Evolutionary conservation across 2,888 invertebrate species (phyloP), one percentile per base, ranked within the genome.

Genomic region (Scrobipalpa costella): DNA sequence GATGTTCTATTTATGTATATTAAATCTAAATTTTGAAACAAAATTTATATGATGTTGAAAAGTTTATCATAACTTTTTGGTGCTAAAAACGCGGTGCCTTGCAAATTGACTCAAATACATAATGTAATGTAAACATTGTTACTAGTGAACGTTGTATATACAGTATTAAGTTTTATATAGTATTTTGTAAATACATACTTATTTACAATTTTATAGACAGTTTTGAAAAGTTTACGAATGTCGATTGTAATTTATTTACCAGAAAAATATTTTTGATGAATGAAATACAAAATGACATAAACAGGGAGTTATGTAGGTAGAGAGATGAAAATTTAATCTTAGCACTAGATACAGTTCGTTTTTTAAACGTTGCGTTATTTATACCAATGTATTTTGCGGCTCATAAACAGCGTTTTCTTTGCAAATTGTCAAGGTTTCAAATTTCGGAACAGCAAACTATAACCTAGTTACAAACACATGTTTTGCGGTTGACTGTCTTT

Each of bases 41-140:
- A 9, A 13, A 40, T 13, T 40, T 40, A 40, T 3, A 13, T 13
- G 9, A 5, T 13, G 6, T 44, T 40, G 17, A 50, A 61, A 52
- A 17, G 17, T 21, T 52, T 8, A 52, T 0, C 1, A 57, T 0
- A 59, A 36, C 36, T 13, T 21, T 49, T 70, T 80, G 83, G 83
- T 83, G 83, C 83, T 83, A 81, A 72, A 67, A 57, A n/a, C 15
- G 44, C 7, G 78, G 80, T 83, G 82, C 79, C 80, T 64, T 78
- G 76, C 74, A 75, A 76, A 77, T 74, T 70, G 27, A 34, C 67
- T 69, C 69, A 66, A 71, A 73, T 63, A 70, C 69, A 68, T 69
- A 67, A 63, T 47, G 19, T 50, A 34, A 62, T 63, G 17, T 38
- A 49, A 33, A 57, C 17, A 38, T 47, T 40, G 52, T 59, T 13